These are phyloP conservation scores for Synanceia verrucosa DNA, from an alignment of 2,797 vertebrate genomes.

Conservation along the genomic window DNA sequence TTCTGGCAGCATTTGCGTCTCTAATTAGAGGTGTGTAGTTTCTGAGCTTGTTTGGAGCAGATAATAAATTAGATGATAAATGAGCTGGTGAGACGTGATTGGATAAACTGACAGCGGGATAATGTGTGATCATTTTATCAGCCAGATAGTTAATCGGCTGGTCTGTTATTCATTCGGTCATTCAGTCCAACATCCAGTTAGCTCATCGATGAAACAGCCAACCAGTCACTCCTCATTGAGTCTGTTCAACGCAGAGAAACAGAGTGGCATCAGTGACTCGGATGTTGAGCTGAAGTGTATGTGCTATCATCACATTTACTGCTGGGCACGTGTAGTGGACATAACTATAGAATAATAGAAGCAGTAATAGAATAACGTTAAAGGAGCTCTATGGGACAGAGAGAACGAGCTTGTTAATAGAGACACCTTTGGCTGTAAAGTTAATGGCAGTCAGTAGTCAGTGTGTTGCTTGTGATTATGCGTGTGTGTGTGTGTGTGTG, in stretches of 20 bases:
- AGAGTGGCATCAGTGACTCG: neutral
- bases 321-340: neutral
- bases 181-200: constrained; percentile 12
- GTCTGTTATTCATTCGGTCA: constrained; percentile 25
- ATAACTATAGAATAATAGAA: neutral
- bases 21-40: constrained; percentile 55
- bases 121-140: constrained; percentile 58
- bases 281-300: neutral
- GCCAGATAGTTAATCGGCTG: constrained; percentile 29
- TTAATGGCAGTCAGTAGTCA: too few species aligned
- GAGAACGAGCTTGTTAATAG: too few species aligned
- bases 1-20: constrained; percentile 56
- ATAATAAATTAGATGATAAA: constrained; percentile 60
- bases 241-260: neutral
- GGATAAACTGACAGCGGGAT: constrained; percentile 60
- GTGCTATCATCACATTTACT: neutral
- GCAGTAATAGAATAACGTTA: neutral
- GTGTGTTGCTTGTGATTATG: too few species aligned
- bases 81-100: constrained; percentile 58
- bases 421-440: too few species aligned
- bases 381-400: too few species aligned
- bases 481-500: too few species aligned
- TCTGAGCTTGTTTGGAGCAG: constrained; percentile 50
- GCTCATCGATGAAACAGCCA: constrained; percentile 5
- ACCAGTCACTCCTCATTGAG: constrained; percentile 1